Evolutionary conservation across 2,888 invertebrate genomes (phyloP).

Genomic region (Auanema freiburgensis): DNA sequence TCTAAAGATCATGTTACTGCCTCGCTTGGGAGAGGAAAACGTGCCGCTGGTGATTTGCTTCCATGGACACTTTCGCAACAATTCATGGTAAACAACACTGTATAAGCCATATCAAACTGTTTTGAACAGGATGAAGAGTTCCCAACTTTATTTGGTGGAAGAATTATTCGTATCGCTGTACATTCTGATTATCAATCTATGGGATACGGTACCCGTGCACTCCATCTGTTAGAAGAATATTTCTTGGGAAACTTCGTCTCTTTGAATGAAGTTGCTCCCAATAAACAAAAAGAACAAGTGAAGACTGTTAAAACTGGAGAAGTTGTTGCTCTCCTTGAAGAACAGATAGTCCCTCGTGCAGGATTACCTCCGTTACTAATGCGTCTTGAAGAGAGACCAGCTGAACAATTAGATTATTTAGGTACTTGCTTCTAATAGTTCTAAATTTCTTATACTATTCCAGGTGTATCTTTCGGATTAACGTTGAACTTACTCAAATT

Average conservation of each 20-base stretch:
- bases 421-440: slow-evolving; percentile 74
- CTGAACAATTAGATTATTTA: slow-evolving; percentile 85
- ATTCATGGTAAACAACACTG: slow-evolving; percentile 61
- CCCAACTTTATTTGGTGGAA: slow-evolving; percentile 82
- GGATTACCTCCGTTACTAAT: slow-evolving; percentile 85
- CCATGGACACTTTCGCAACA: slow-evolving; percentile 98
- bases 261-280: slow-evolving; percentile 31
- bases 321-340: slow-evolving; percentile 73
- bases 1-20: slow-evolving; percentile 76
- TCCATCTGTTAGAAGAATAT: slow-evolving; percentile 83
- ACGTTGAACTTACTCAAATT: slow-evolving; percentile 68
- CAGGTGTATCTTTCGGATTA: slow-evolving; percentile 60
- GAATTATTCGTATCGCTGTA: slow-evolving; percentile 93
- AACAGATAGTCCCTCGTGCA: slow-evolving; percentile 77
- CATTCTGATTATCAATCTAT: slow-evolving; percentile 93
- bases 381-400: slow-evolving; percentile 80
- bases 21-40: slow-evolving; percentile 81
- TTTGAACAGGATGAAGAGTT: slow-evolving; percentile 92
- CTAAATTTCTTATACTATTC: not conserved
- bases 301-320: slow-evolving; percentile 35
- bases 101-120: slow-evolving; percentile 4
- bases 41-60: slow-evolving; percentile 92
- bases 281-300: slow-evolving; percentile 20
- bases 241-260: slow-evolving; percentile 75
- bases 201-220: slow-evolving; percentile 88